These are phyloP conservation scores for Verasper variegatus DNA, from an alignment of 2,113 vertebrate genomes.

Conservation along the genomic window DNA sequence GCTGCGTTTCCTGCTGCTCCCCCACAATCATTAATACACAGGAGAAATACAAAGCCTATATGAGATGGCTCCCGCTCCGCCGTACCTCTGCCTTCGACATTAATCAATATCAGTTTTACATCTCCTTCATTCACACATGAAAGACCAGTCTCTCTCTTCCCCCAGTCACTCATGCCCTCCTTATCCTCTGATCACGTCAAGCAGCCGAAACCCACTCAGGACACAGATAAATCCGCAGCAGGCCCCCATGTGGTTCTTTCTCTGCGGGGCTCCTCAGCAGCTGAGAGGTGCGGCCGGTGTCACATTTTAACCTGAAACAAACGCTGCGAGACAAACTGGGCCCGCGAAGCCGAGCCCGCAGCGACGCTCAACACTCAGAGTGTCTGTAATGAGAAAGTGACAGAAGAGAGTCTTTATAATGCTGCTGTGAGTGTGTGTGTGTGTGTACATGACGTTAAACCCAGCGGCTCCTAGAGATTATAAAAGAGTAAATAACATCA, in stretches of 20 bases:
- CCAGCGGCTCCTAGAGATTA: too few species aligned
- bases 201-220: constrained; percentile 50
- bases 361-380: constrained; percentile 22
- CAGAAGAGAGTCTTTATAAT: too few species aligned
- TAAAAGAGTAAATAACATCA: too few species aligned
- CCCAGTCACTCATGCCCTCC: constrained; percentile 37
- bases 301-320: constrained; percentile 57
- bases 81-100: constrained; percentile 43
- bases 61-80: constrained; percentile 40
- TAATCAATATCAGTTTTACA: constrained; percentile 76
- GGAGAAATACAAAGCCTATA: constrained; percentile 33
- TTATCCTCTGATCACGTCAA: constrained; percentile 70
- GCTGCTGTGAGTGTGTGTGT: too few species aligned
- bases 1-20: constrained; percentile 38
- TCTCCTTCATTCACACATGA: constrained; percentile 70
- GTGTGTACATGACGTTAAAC: too few species aligned
- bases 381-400: not conserved
- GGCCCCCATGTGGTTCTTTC: constrained; percentile 41
- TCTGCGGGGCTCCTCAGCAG: constrained; percentile 32
- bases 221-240: constrained; percentile 63
- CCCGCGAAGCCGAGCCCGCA: constrained; percentile 22
- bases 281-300: constrained; percentile 25
- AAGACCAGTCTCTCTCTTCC: constrained; percentile 56
- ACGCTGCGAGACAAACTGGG: not conserved
- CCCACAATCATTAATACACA: constrained; percentile 53